Evolutionary conservation across 2,888 invertebrate genomes (phyloP), one percentile per base, ranked within the genome.

Genomic region (Rosalia funebris): DNA sequence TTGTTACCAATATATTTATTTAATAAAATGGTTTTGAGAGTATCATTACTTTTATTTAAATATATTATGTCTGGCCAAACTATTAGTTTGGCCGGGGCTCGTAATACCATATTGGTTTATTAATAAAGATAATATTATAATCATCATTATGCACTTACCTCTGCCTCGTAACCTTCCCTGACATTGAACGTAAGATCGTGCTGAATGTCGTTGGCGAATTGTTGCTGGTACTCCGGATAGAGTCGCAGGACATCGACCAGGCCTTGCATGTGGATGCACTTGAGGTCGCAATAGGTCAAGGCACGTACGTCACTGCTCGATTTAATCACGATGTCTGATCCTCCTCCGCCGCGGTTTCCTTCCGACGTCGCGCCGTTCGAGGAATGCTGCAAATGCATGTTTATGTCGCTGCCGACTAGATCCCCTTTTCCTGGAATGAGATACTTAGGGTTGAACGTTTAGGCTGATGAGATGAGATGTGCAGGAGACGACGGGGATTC

Each of bases 101-200:
- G n/a, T n/a, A n/a, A n/a, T n/a, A n/a, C n/a, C n/a, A n/a, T n/a
- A n/a, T n/a, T n/a, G n/a, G n/a, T n/a, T n/a, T n/a, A n/a, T n/a
- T n/a, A n/a, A n/a, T n/a, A n/a, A n/a, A n/a, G n/a, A n/a, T n/a
- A n/a, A n/a, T n/a, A n/a, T n/a, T n/a, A n/a, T n/a, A n/a, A n/a
- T n/a, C n/a, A n/a, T n/a, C n/a, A n/a, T n/a, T n/a, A n/a, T n/a
- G n/a, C n/a, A 50, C 77, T 78, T 79, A 89, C 89, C 84, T 94
- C 95, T 10, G 91, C 92, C 77, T 95, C 95, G 77, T 95, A 95
- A 2, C 96, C 96, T 79, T 96, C 96, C 44, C 96, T 85, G 48
- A 97, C 85, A 81, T 97, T 97, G 82, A 93, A 96, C 0, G 97
- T 96, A 56, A 97, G 86, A 80, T 97, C 97, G 77, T 96, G 96